Evolutionary conservation across 2,797 vertebrate genomes (phyloP), one percentile per base, ranked within the genome.

Genomic region (Pempheris klunzingeri): DNA sequence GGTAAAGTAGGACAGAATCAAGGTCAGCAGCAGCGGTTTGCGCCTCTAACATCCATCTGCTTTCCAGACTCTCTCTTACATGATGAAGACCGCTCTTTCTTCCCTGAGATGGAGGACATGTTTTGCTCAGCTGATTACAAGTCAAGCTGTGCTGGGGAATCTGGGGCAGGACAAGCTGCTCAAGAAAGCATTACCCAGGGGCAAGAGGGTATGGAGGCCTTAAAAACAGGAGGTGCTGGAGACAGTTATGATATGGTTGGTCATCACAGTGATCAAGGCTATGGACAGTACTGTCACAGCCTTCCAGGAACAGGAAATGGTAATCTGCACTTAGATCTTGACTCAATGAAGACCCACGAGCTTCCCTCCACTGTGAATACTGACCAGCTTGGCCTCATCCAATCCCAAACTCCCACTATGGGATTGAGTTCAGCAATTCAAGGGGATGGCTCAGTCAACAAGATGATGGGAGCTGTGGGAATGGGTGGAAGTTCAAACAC

Each of bases 81-180:
- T 61, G 97, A 98, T 1, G 97, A 98, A 82, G 97, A 97, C 20
- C 94, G 96, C 1, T 95, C 96, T n/a, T 98, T 98, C 87, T 98
- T 98, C 71, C 97, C 97, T 12, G 97, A 96, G 11, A 97, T 99
- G 97, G 97, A 98, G 62, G 97, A 99, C 86, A 97, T 98, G 96
- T 99, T 98, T 28, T 97, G 96, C 5, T 93, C 95, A 0, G 94
- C 97, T 0, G 96, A 97, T 26, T 98, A 96, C 46, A 98, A 98
- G 64, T 72, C 94, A 0, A 82, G 90, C 77, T 96, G 95, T 82
- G 85, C 34, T 12, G 95, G 90, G 11, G 91, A 92, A n/a, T 88
- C 92, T 50, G 91, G 90, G 12, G 65, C 90, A 58, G 94, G 94
- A 22, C 92, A 91, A 55, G 71, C 76, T 68, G 36, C 86, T 75